These are phyloP conservation scores for Ambastaia sidthimunki DNA, from an alignment of 2,797 vertebrate species.

Conservation along the genomic window DNA sequence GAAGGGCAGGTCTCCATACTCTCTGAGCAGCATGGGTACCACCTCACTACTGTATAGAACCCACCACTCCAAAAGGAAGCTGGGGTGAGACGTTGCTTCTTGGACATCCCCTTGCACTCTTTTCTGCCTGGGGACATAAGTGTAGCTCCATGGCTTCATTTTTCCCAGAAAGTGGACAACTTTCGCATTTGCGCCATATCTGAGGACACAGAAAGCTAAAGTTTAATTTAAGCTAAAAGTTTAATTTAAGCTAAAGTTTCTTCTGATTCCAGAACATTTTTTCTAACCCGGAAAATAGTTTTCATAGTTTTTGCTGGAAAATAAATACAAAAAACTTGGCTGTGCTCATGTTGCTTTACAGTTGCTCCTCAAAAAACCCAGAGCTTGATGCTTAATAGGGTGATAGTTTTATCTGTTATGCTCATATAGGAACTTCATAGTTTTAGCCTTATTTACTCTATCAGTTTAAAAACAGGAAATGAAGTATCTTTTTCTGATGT, in stretches of 20 bases:
- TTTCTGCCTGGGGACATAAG: constrained; percentile 84
- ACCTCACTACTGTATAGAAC: constrained; percentile 78
- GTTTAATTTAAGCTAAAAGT: no score
- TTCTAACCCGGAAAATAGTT: no score
- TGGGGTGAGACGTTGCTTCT: constrained; percentile 79
- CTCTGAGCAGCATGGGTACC: constrained; percentile 83
- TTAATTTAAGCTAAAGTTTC: neutral
- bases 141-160: constrained; percentile 92
- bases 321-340: neutral
- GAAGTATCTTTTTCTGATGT: neutral
- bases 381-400: no score
- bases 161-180: constrained; percentile 94
- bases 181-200: constrained; percentile 91
- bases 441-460: no score
- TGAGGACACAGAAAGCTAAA: constrained; percentile 65
- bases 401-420: no score
- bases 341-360: neutral
- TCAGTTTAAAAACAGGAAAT: neutral
- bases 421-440: no score
- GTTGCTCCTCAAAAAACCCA: neutral
- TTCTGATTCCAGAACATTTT: neutral
- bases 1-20: constrained; percentile 78
- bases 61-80: constrained; percentile 94
- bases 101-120: constrained; percentile 76
- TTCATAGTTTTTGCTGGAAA: neutral